Conservation (phyloP, 2,797 vertebrate genomes). For the Trachops cirrhosus region DNA sequence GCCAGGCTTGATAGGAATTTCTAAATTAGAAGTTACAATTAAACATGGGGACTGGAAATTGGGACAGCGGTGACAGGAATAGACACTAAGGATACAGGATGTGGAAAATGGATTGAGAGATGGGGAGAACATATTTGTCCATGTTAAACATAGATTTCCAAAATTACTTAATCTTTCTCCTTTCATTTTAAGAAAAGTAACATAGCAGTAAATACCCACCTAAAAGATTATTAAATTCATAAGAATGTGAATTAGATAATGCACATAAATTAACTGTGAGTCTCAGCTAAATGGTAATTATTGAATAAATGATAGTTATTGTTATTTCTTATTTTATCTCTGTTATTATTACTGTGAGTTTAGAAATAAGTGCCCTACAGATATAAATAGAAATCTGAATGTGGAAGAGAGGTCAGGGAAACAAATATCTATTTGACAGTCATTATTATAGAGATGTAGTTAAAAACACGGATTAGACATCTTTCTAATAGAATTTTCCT, state of each 20-base stretch:
- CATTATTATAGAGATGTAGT: not conserved
- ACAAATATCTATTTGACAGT: not conserved
- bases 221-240: not conserved
- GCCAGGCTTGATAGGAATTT: not conserved
- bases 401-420: not conserved
- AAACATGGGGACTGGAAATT: not conserved
- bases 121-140: not conserved
- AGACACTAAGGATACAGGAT: not conserved
- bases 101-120: not conserved
- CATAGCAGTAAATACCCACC: not conserved
- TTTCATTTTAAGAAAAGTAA: not conserved
- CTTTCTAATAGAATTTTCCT: not conserved
- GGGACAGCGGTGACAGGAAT: not conserved
- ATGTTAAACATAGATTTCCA: not conserved
- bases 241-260: not conserved
- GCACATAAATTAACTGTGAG: not conserved
- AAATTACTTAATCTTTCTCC: not conserved
- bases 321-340: not conserved
- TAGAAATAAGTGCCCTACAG: not conserved
- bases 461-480: not conserved
- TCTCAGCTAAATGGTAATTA: not conserved
- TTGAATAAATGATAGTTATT: not conserved
- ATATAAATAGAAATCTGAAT: not conserved
- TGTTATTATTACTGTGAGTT: not conserved
- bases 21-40: not conserved